Conservation (phyloP, 2,113 vertebrate species). For the Hystrix cristata region DNA sequence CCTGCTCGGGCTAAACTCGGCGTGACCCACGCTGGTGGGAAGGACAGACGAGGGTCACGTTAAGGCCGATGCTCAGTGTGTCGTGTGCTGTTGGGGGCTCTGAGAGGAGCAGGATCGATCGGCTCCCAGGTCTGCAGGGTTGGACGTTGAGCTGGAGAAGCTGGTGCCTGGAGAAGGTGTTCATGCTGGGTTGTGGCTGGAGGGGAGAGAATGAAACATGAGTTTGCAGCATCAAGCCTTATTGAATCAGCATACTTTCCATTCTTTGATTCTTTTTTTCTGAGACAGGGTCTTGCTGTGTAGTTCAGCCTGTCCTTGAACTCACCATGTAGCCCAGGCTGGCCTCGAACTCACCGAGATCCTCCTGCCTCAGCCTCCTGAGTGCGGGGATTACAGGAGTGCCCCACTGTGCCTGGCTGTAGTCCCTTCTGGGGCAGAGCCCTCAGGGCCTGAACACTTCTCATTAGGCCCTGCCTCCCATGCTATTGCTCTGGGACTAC, state of each 20-base stretch:
- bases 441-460: background rate
- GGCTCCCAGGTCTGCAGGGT: background rate
- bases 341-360: background rate
- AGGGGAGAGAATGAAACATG: background rate
- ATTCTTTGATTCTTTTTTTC: background rate
- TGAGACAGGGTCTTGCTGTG: background rate
- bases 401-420: background rate
- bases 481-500: background rate
- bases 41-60: background rate
- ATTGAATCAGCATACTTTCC: background rate
- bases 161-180: background rate
- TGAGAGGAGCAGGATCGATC: background rate
- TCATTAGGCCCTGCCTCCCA: background rate
- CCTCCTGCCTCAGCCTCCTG: background rate
- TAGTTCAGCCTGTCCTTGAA: background rate
- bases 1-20: rapidly evolving
- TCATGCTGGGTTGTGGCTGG: no score
- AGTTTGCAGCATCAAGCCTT: background rate
- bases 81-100: no score
- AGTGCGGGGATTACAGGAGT: background rate
- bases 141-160: background rate
- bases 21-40: background rate
- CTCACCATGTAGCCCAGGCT: background rate
- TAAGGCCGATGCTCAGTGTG: background rate
- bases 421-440: background rate